Percentiles rank a stretch among this genome's conserved stretches.
These are phyloP conservation scores for Drosophila barbarae DNA, from an alignment of 2,888 invertebrate genomes.

Conservation along the genomic window DNA sequence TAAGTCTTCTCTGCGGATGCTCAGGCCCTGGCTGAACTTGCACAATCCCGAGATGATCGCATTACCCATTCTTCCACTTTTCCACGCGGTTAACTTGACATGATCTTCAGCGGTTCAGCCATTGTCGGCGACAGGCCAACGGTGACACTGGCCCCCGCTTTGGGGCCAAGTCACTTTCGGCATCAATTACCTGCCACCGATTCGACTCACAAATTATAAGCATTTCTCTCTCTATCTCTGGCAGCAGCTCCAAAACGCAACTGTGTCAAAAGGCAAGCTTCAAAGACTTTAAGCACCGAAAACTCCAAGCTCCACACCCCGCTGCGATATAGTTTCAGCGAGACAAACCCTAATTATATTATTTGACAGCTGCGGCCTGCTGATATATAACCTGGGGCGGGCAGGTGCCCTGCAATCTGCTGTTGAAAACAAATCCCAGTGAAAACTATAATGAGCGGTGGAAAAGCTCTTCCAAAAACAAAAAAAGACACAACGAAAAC, in stretches of 20 bases:
- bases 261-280: slow-evolving; percentile 63
- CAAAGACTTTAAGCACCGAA: slow-evolving; percentile 14
- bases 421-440: slow-evolving; percentile 53
- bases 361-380: slow-evolving; percentile 56
- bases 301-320: slow-evolving; percentile 26
- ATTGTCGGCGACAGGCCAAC: slow-evolving; percentile 61
- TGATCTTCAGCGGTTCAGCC: slow-evolving; percentile 67
- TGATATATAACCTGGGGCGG: slow-evolving; percentile 65
- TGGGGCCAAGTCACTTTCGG: slow-evolving; percentile 56
- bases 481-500: slow-evolving; percentile 2
- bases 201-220: slow-evolving; percentile 65
- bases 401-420: slow-evolving; percentile 52
- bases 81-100: slow-evolving; percentile 75
- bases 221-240: slow-evolving; percentile 53
- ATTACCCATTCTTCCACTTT: slow-evolving; percentile 56
- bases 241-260: slow-evolving; percentile 38
- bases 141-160: slow-evolving; percentile 47
- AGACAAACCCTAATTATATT: slow-evolving; percentile 67
- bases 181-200: slow-evolving; percentile 71
- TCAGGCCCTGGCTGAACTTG: slow-evolving; percentile 54
- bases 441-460: slow-evolving; percentile 65
- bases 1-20: slow-evolving; percentile 44
- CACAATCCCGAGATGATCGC: slow-evolving; percentile 57
- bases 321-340: slow-evolving; percentile 57
- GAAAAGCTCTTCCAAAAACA: slow-evolving; percentile 46